phyloP scores from a whole-genome alignment of 2,888 invertebrate species.

The Mystacides longicornis region DNA sequence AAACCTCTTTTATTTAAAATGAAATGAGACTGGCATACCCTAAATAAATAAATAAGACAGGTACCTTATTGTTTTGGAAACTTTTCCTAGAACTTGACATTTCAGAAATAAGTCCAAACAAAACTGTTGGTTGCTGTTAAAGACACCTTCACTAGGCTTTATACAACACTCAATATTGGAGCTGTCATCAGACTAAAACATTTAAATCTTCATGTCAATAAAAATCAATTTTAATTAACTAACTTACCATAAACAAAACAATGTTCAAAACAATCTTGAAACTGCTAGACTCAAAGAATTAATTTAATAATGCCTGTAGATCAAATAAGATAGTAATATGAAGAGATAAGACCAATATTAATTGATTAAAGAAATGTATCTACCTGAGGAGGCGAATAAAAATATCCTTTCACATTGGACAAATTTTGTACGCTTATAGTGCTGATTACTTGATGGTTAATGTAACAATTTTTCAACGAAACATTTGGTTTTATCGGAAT shows the following conservation, averaged over 20 bases:
- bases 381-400: constrained; percentile 4
- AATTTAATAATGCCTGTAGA: too few relatives aligned
- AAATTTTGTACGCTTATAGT: constrained; percentile 3
- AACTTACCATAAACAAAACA: background rate
- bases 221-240: background rate
- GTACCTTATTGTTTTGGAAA: background rate
- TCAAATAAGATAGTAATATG: too few relatives aligned
- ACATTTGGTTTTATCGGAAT: constrained; percentile 2
- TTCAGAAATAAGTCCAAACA: constrained; percentile 4
- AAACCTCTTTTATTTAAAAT: too few relatives aligned
- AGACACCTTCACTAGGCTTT: constrained; percentile 7
- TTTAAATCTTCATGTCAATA: background rate
- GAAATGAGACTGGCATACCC: too few relatives aligned
- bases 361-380: too few relatives aligned
- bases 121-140: constrained; percentile 2
- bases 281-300: too few relatives aligned
- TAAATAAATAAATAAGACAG: too few relatives aligned
- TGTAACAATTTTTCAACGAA: constrained; percentile 4
- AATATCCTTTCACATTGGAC: constrained; percentile 9
- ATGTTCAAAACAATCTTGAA: background rate
- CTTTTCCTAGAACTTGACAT: constrained; percentile 5
- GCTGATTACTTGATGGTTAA: constrained; percentile 2
- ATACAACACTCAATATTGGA: constrained; percentile 7
- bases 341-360: too few relatives aligned
- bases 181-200: constrained; percentile 4